phyloP scores from a whole-genome alignment of 2,797 vertebrate species.

The Oryzias sinensis region DNA sequence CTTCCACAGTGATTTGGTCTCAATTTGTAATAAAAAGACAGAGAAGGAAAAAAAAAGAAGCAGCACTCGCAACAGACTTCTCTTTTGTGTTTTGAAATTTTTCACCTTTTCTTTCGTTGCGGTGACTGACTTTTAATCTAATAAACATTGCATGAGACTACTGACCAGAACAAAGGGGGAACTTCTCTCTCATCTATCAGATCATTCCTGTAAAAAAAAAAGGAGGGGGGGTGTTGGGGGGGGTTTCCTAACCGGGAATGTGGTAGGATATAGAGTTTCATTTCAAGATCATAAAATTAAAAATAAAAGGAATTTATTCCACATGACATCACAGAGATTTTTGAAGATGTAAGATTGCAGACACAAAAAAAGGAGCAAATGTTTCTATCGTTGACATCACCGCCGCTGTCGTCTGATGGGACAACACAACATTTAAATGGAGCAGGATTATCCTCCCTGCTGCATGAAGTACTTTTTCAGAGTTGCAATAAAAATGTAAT shows the following conservation, averaged over 20 bases:
- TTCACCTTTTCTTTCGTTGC: slow-evolving; percentile 63
- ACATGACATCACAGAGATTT: slow-evolving; percentile 76
- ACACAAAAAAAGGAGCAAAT: slow-evolving; percentile 60
- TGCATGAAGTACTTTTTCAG: slow-evolving; percentile 36
- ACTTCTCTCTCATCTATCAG: slow-evolving; percentile 71
- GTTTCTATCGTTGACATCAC: slow-evolving; percentile 53
- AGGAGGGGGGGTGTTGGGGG: slow-evolving; percentile 18
- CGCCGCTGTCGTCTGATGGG: slow-evolving; percentile 51
- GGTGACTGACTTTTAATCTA: slow-evolving; percentile 78
- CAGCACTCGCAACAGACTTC: slow-evolving; percentile 48
- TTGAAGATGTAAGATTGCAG: slow-evolving; percentile 66
- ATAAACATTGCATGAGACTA: slow-evolving; percentile 50
- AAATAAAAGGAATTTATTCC: slow-evolving; percentile 77
- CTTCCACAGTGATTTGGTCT: slow-evolving; percentile 76
- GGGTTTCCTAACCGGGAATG: slow-evolving; percentile 62
- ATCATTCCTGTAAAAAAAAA: slow-evolving; percentile 72
- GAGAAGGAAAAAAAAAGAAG: slow-evolving; percentile 44
- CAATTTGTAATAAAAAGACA: slow-evolving; percentile 78
- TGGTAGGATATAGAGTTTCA: slow-evolving; percentile 72
- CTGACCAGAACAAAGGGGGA: slow-evolving; percentile 75
- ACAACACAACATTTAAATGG: slow-evolving; percentile 46
- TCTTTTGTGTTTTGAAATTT: slow-evolving; percentile 71
- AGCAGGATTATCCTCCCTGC: slow-evolving; percentile 29
- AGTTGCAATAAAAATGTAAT: slow-evolving; percentile 47
- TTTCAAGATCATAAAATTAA: slow-evolving; percentile 74